Evolutionary conservation across 2,888 invertebrate genomes (phyloP), one percentile per base, ranked within the genome.

Genomic region (Diarsia mendica): DNA sequence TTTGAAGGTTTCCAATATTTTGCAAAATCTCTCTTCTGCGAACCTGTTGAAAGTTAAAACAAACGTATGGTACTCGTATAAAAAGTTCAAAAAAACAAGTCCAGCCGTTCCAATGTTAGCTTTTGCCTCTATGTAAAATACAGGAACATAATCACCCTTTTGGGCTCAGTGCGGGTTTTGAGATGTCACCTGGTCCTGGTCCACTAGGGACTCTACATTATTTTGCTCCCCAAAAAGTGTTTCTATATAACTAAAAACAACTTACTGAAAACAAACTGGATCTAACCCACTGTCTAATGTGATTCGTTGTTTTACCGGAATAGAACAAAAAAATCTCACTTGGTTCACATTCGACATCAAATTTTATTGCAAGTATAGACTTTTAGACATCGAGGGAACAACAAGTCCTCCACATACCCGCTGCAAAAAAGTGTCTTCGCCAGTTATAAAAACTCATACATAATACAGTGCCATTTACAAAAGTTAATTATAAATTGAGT

Each of bases 1-100:
- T 84, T 95, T 96, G 86, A 93, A 96, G 75, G 93, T 94, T 81
- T 96, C 95, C 79, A 96, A 84, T 76, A 96, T 91, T 84, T 91
- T 94, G 85, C 92, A 93, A 73, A 96, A 93, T 79, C 96, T 91
- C 63, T 96, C 95, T 67, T 95, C 91, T 0, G 96, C 96, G 61
- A 92, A 91, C 79, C 96, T 96, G 90, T 4, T 20, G 20, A 51
- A 53, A 39, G 8, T 18, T 18, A 49, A 18, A 49, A 18, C 44
- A 44, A 39, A 39, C 39, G 5, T 39, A 39, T 28, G 28, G 28
- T 28, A 28, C 28, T 28, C 28, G 39, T 39, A 39, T 39, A 39
- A 3, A 39, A 3, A 39, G 39, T 39, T 39, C 39, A 39, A 39
- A 39, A 39, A 39, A 39, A 39, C 39, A 39, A 39, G 39, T 39